Conservation (phyloP, 2,797 vertebrate species). For the Synaphobranchus kaupii region DNA sequence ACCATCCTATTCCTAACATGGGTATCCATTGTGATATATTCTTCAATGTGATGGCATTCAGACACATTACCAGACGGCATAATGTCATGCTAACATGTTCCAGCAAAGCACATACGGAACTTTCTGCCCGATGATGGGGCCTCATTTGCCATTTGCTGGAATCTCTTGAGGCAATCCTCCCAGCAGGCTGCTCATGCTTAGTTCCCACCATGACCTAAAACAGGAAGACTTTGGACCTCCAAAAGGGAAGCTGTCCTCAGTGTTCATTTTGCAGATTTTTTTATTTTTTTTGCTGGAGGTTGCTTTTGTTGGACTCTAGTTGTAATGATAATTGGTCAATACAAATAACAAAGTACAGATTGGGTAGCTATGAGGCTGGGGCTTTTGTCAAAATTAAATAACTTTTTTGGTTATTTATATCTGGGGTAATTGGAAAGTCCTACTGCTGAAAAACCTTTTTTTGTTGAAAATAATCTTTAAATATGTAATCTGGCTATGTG, state of each 20-base stretch:
- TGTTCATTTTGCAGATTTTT: not conserved
- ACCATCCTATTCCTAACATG: not conserved
- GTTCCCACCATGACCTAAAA: not conserved
- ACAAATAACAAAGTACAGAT: not conserved
- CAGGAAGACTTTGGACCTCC: not conserved
- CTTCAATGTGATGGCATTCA: not conserved
- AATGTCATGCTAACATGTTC: conserved; percentile 28
- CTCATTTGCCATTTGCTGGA: not conserved
- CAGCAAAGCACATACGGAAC: not conserved
- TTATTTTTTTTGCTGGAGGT: not conserved
- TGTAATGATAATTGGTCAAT: not conserved
- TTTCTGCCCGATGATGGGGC: not conserved
- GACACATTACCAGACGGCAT: conserved; percentile 8
- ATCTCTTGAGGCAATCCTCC: not conserved
- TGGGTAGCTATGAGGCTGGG: not conserved
- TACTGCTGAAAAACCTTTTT: not conserved
- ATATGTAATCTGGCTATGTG: not conserved
- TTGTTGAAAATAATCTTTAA: not conserved
- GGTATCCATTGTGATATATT: not conserved
- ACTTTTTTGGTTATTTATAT: not conserved
- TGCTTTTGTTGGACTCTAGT: not conserved
- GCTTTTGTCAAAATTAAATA: not conserved
- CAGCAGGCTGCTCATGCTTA: not conserved
- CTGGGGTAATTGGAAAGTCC: not conserved
- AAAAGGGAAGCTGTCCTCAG: not conserved